A percentile compares a stretch with the other conserved stretches of the same genome.
These are phyloP conservation scores for Tyrannus savana DNA, from an alignment of 2,113 vertebrate species.

Conservation along the genomic window DNA sequence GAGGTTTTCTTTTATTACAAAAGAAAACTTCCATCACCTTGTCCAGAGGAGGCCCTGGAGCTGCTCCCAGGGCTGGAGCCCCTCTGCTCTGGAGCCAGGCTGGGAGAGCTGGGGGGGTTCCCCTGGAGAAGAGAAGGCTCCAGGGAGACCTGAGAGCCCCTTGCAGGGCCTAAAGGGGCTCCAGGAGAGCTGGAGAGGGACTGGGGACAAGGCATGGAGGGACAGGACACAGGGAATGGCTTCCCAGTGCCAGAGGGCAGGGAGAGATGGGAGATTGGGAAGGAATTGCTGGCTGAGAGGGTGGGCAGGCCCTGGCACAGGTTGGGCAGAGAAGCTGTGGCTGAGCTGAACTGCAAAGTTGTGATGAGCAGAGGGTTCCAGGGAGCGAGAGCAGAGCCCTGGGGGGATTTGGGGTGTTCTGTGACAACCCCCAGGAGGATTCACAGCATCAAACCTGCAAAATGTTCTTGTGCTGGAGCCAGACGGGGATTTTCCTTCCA, in stretches of 20 bases:
- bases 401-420: background rate
- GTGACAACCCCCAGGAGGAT: accelerated
- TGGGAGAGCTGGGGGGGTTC: background rate
- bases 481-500: background rate
- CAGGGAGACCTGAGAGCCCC: too few species aligned
- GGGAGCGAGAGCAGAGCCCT: accelerated
- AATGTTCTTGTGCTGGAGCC: background rate
- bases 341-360: background rate
- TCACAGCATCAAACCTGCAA: accelerated
- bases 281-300: background rate
- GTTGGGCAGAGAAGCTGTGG: background rate
- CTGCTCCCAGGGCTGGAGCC: background rate
- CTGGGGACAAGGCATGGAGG: too few species aligned
- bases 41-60: accelerated
- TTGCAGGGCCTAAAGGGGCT: too few species aligned
- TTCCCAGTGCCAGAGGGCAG: too few species aligned
- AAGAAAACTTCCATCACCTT: background rate
- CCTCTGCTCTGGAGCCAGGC: background rate
- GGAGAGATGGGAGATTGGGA: too few species aligned
- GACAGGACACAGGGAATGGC: too few species aligned
- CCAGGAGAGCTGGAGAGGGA: too few species aligned
- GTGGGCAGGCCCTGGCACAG: background rate
- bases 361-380: background rate
- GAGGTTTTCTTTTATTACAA: background rate
- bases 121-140: background rate